These are phyloP conservation scores for Porites australiensis DNA, from an alignment of 64 coral and sea anemone species.

Conservation along the genomic window DNA sequence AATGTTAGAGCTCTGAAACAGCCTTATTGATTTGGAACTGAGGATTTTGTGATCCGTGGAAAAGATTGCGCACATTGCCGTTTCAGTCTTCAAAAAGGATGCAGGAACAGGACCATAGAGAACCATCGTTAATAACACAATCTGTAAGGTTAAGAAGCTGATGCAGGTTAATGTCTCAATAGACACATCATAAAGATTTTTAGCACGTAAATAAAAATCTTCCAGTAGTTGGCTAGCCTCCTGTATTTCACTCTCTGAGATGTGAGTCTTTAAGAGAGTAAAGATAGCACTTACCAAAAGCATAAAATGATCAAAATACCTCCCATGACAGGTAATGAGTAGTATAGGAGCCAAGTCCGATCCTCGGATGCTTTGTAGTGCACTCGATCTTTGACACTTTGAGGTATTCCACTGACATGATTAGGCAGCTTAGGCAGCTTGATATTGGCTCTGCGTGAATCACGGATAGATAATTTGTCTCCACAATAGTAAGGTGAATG, in stretches of 20 bases:
- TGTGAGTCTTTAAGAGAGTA: conserved; percentile 25
- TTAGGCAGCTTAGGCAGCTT: too few species aligned
- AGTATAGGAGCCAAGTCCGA: too few species aligned
- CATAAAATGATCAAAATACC: conserved; percentile 25
- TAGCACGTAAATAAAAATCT: conserved; percentile 10
- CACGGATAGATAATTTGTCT: too few species aligned
- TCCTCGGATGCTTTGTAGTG: too few species aligned
- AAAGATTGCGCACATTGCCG: conserved; percentile 20
- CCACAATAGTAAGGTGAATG: too few species aligned
- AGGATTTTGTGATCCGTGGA: conserved; percentile 29
- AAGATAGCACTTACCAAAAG: conserved; percentile 42
- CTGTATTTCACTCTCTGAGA: conserved; percentile 13
- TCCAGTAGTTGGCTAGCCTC: conserved; percentile 12
- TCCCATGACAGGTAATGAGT: too few species aligned
- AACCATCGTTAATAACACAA: conserved; percentile 29
- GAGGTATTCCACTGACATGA: too few species aligned
- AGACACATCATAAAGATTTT: conserved; percentile 15
- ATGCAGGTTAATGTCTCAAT: conserved; percentile 36
- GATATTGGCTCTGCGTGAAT: too few species aligned
- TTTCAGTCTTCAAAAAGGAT: conserved; percentile 62
- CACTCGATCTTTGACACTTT: too few species aligned
- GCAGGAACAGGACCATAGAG: conserved; percentile 39
- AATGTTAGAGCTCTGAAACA: neutral
- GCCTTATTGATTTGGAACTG: conserved; percentile 22
- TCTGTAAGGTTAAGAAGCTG: conserved; percentile 44